Evolutionary conservation across 2,113 vertebrate species (phyloP), one percentile per base, ranked within the genome.

Genomic region (Anas platyrhynchos): DNA sequence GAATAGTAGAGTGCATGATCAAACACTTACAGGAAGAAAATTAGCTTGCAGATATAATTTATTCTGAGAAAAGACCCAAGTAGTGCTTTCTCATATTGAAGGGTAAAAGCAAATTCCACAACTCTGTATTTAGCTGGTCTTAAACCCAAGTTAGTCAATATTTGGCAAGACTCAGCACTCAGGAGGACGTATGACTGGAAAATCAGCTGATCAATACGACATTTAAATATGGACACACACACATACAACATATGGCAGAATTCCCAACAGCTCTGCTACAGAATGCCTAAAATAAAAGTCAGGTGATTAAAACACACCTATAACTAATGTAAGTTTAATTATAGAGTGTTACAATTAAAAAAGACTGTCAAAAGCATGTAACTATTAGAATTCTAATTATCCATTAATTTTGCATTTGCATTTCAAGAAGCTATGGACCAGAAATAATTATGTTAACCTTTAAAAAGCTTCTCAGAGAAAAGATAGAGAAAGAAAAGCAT

Each of bases 321-420:
- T 54, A 92, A 69, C 74, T 74, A 54, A 77, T 29, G 31, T 16
- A 31, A 55, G 62, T 63, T 83, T 75, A 89, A 96, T 86, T 91
- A 93, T 41, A 94, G 48, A 7, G 58, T 66, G 71, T 58, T 83
- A 79, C 69, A 83, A 86, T 84, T 93, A 90, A 50, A 83, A 83
- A 72, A 7, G 32, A 65, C 36, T 75, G 69, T 48, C 65, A 92
- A 65, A 96, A 86, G 16, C 62, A 56, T 13, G n/a, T 36, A 79
- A 68, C 62, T 75, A 73, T 50, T 62, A 61, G 26, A 93, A 82
- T 92, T 87, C 84, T 94, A 93, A 93, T 95, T 92, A 91, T 66
- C 4, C 52, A 78, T 61, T 93, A 88, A 83, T 86, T 95, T 86
- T 86, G 56, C 18, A 91, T 86, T 83, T 93, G 85, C 68, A 91